Base-by-base conservation (phyloP, 2,113 vertebrate genomes). In the Delphinus delphis region DNA sequence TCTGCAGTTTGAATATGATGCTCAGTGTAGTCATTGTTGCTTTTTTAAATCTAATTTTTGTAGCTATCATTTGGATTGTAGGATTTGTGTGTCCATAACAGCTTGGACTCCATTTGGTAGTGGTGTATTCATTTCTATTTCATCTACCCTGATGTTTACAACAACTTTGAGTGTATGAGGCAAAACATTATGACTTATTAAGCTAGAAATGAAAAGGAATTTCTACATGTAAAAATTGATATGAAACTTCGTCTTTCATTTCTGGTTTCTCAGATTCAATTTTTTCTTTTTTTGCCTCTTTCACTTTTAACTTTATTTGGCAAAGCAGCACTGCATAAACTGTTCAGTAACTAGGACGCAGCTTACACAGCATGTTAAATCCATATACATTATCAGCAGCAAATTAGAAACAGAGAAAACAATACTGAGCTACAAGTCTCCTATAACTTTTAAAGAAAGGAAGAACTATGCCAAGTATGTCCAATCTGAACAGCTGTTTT, bases 281-380 rank as follows among this genome's bases (percentile, higher is more conserved):
- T 55, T 55, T 55, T 55, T 55, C 18, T 55, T 55, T 55, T 55
- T 20, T 55, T 8, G 80, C 96, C 95, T 95, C 97, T 98, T 99
- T 99, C 97, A 98, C 98, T 98, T 99, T 98, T 95, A 98, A 98
- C 90, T 99, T 99, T 99, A 99, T 99, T 99, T 99, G 99, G 99
- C 99, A 99, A 99, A 99, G 99, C 99, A 99, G 98, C 98, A 98
- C 97, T 98, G 98, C 68, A 95, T 98, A 98, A 98, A 98, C 98
- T 98, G 96, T 97, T 98, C 97, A 94, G 97, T 97, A 98, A 98
- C 60, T 97, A 97, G 98, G 98, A 98, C 97, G 98, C 93, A 99
- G 98, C 98, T 98, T 98, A 98, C 97, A 97, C 97, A 98, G 87
- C 97, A 97, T 77, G 88, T 98, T 98, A 98, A 97, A 97, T 98